Conservation (phyloP, 30 jellyfish, hydroid and myxozoan species). For the Aurelia sp. region DNA sequence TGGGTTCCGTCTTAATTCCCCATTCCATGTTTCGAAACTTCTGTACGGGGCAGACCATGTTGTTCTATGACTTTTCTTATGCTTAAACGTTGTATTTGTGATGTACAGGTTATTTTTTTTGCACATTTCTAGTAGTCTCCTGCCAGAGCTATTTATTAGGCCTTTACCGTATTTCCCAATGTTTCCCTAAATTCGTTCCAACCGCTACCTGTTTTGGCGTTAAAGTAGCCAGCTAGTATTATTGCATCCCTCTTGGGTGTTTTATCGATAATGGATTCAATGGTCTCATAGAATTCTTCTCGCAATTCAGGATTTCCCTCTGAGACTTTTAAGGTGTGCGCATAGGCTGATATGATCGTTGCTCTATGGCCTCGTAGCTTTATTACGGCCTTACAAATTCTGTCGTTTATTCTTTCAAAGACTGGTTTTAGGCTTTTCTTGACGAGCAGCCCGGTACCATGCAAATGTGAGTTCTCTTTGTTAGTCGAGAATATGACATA, state of each 20-base stretch:
- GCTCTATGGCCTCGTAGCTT: background rate
- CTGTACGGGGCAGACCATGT: constrained; percentile 4
- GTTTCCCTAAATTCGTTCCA: background rate
- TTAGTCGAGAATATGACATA: background rate
- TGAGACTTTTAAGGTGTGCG: background rate
- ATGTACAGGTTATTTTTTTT: too few relatives aligned
- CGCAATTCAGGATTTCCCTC: background rate
- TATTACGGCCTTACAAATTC: background rate
- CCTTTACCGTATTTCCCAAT: background rate
- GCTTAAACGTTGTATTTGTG: too few relatives aligned
- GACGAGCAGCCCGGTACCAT: background rate
- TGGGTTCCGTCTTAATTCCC: background rate
- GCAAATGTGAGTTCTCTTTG: background rate
- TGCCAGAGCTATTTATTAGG: background rate
- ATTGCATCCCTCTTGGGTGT: background rate
- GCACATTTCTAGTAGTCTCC: too few relatives aligned
- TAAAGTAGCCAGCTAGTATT: background rate
- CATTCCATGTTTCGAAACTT: background rate
- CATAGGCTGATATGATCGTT: background rate
- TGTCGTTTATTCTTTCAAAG: background rate
- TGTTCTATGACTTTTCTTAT: background rate
- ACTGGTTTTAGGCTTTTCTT: background rate
- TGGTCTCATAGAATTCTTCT: background rate
- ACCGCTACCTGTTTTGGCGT: background rate
- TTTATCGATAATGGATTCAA: background rate